Percentiles rank a stretch among this genome's conserved stretches.
These are phyloP conservation scores for Spheniscus mendiculus DNA, from an alignment of 2,113 vertebrate genomes.

Conservation along the genomic window DNA sequence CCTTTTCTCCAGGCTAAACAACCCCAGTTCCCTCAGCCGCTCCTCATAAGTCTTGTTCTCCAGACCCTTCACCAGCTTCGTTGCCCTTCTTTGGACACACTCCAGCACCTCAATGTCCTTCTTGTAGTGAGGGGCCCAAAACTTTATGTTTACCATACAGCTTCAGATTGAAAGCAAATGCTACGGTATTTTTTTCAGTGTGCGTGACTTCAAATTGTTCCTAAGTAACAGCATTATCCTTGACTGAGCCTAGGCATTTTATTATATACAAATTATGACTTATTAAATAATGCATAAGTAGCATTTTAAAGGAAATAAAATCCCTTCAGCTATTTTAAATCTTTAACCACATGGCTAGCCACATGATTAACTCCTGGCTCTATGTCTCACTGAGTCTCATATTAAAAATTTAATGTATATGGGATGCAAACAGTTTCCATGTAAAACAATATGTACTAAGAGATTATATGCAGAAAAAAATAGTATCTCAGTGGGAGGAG, in stretches of 20 bases:
- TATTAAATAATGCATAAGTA: constrained; percentile 18
- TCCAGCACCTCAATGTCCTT: too few relatives aligned
- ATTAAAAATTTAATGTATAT: background rate
- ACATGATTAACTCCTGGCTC: constrained; percentile 2
- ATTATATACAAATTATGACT: constrained; percentile 11
- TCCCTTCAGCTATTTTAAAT: background rate
- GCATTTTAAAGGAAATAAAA: constrained; percentile 32
- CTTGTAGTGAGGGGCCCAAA: too few relatives aligned
- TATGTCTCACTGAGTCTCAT: background rate
- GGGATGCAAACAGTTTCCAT: background rate
- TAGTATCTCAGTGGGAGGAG: background rate
- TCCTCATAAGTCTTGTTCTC: too few relatives aligned
- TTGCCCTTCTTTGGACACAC: too few relatives aligned
- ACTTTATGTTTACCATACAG: background rate
- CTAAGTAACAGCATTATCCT: background rate
- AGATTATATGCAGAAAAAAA: background rate
- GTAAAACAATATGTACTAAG: background rate
- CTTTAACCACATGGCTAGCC: background rate
- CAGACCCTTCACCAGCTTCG: too few relatives aligned
- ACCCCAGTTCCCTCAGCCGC: too few relatives aligned
- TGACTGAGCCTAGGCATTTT: background rate
- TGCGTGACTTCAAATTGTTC: background rate
- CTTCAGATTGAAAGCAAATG: background rate
- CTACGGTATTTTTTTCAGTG: background rate
- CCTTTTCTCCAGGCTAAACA: too few relatives aligned